A percentile compares a stretch with the other conserved stretches of the same genome.
phyloP scores from a whole-genome alignment of 1,140 invertebrate genomes.

The Brachionus rotundiformis region DNA sequence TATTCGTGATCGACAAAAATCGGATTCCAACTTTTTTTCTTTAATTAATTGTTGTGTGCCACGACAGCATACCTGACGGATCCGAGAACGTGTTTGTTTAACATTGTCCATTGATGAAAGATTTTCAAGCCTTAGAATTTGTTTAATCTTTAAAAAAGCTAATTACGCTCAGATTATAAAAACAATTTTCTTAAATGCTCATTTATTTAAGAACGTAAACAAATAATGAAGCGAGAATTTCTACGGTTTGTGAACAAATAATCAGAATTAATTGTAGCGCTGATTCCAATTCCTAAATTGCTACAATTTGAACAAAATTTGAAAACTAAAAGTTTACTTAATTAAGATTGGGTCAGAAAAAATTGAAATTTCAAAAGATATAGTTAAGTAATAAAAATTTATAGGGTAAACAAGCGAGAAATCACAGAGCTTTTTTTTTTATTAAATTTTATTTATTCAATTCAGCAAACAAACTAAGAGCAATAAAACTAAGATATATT shows the following conservation, averaged over 20 bases:
- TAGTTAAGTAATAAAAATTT: constrained; percentile 27
- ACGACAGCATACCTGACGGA: neutral
- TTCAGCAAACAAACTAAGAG: neutral
- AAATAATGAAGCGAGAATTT: neutral
- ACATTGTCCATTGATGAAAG: neutral
- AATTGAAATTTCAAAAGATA: neutral
- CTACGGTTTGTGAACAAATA: neutral
- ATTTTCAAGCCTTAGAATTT: constrained; percentile 13
- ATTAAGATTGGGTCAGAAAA: neutral
- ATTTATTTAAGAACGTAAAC: constrained; percentile 6
- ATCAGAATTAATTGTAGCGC: neutral
- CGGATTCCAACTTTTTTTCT: neutral
- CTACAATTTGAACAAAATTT: neutral
- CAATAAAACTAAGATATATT: constrained; percentile 26
- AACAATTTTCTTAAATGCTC: constrained; percentile 33
- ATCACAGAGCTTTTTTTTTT: neutral
- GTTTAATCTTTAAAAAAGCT: constrained; percentile 40
- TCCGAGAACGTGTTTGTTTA: constrained; percentile 2
- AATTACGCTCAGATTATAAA: constrained; percentile 30
- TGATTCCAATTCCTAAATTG: neutral
- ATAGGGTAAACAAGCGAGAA: constrained; percentile 40
- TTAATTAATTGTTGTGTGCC: neutral
- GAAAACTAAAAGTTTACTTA: neutral
- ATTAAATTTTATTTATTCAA: constrained; percentile 34
- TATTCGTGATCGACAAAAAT: constrained; percentile 12